Evolutionary conservation across 92 coral and sea anemone species (phyloP).

Genomic region (Siderastrea siderea): DNA sequence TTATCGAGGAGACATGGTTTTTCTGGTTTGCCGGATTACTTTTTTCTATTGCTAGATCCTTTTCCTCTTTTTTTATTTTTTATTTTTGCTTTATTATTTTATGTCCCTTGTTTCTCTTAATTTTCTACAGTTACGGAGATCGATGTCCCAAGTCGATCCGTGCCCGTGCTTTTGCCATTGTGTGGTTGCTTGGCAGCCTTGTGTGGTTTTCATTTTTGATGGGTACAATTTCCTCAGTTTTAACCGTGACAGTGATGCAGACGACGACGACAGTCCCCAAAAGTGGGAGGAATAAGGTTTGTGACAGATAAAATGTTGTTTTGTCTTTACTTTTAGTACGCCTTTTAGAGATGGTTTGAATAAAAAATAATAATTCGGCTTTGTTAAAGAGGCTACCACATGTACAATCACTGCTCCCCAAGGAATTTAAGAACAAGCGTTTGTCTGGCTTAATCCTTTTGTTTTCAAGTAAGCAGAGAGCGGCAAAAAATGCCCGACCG

Average conservation of each 20-base stretch:
- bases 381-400: too few relatives aligned
- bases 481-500: too few relatives aligned
- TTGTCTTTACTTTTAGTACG: not conserved
- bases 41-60: too few relatives aligned
- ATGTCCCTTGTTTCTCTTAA: not conserved
- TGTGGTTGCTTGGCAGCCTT: conserved; percentile 26
- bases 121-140: conserved; percentile 33
- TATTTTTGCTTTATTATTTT: not conserved
- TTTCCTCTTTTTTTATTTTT: too few relatives aligned
- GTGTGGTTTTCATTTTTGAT: conserved; percentile 17
- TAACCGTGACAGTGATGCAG: conserved; percentile 29
- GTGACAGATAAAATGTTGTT: not conserved
- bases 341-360: not conserved
- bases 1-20: too few relatives aligned
- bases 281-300: conserved; percentile 23
- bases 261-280: not conserved
- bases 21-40: too few relatives aligned
- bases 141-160: conserved; percentile 27
- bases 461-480: too few relatives aligned
- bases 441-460: too few relatives aligned
- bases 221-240: conserved; percentile 17
- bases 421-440: too few relatives aligned
- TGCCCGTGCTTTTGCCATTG: conserved; percentile 27
- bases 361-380: not conserved
- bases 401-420: too few relatives aligned